Base-by-base conservation (phyloP, 2,888 invertebrate genomes). In the Eupithecia subfuscata region DNA sequence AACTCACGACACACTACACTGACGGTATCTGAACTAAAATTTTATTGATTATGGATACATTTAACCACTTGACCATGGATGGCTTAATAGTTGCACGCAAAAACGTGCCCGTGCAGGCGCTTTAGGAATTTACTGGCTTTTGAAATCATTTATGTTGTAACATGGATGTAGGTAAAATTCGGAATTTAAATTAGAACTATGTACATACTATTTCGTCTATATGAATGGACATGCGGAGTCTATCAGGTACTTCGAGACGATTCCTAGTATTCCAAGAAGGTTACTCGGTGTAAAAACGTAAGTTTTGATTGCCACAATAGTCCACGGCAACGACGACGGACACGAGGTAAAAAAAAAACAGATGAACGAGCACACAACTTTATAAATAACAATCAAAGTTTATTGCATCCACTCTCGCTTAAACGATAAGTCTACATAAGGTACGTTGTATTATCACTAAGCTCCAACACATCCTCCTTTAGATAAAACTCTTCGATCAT, bases 401-500 rank as follows among this genome's bases (percentile, higher is more conserved):
- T 56, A 56, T 12, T 22, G 3, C 56, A 60, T 25, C 22, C 56
- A 25, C 22, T 56, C 56, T 25, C 56, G 56, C 12, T 25, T 60
- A 60, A 22, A 12, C 56, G 11, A 14, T 60, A 60, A 22, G 25
- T 6, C 60, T 25, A 25, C 18, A 67, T 40, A n/a, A 12, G 34
- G 40, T 67, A 40, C n/a, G 68, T 68, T 68, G 68, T 25, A 14
- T 68, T 86, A 16, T 80, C 79, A 48, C 79, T 76, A 0, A 81
- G 74, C 1, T 30, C 64, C 0, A 75, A 76, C 16, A 77, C 63
- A 48, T 70, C 73, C 11, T 70, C 72, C n/a, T 83, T 82, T 0
- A 75, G 74, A 12, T 85, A 84, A 16, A 89, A 88, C 25, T 93
- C 92, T 30, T 89, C 87, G 18, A 94, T 84, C 88, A 95, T 92